These are phyloP conservation scores for Tauraco erythrolophus DNA, from an alignment of 2,113 vertebrate genomes.

Conservation along the genomic window DNA sequence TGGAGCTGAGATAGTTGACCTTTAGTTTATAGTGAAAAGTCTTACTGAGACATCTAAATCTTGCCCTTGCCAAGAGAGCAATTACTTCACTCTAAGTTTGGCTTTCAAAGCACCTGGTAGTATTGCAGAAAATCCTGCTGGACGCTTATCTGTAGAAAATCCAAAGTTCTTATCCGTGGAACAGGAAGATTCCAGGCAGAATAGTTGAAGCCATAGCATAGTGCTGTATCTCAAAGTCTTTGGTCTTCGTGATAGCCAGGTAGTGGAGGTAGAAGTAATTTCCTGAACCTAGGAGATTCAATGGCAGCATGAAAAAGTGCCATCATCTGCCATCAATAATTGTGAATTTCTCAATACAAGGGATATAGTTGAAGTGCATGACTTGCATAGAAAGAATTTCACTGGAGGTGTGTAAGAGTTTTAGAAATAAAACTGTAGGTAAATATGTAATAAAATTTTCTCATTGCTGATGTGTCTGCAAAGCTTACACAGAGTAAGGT, in stretches of 20 bases:
- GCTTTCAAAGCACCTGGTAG: neutral
- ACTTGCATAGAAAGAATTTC: neutral
- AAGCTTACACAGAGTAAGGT: neutral
- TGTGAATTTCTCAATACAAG: rapidly evolving
- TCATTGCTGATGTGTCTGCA: neutral
- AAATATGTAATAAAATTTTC: neutral
- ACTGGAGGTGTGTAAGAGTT: neutral
- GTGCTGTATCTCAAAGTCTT: neutral
- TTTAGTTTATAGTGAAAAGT: neutral
- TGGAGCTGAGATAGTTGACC: neutral
- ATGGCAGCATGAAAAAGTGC: neutral
- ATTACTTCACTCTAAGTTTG: neutral
- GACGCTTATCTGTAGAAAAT: neutral
- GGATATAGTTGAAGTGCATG: neutral
- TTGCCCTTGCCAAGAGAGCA: neutral
- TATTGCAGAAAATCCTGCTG: neutral
- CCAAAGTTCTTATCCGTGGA: neutral
- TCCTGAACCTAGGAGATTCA: neutral
- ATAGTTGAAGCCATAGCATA: neutral
- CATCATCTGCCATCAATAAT: neutral
- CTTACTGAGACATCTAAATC: neutral
- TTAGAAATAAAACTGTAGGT: neutral
- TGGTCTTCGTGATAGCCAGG: neutral
- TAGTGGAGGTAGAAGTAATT: neutral
- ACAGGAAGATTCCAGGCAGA: neutral